These are phyloP conservation scores for Troides aeacus DNA, from an alignment of 2,888 invertebrate genomes.

Conservation along the genomic window DNA sequence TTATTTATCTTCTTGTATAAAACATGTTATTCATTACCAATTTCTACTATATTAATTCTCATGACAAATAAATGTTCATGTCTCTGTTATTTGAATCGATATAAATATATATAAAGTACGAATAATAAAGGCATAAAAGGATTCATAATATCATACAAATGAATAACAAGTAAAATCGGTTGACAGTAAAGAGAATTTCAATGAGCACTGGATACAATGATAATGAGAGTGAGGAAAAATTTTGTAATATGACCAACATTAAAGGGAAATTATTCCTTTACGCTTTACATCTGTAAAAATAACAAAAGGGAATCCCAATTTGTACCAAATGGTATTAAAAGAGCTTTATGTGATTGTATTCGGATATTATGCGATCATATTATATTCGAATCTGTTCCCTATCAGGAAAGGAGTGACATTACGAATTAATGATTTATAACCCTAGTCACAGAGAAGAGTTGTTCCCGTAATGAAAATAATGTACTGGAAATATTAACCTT, in stretches of 20 bases:
- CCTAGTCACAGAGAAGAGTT: not conserved
- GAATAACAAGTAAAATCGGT: not conserved
- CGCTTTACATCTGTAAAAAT: not conserved
- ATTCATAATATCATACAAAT: not conserved
- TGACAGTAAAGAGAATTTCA: conserved; percentile 11
- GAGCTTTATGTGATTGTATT: not conserved
- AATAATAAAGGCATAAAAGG: not conserved
- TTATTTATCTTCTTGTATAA: no score
- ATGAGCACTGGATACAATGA: not conserved
- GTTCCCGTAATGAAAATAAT: not conserved
- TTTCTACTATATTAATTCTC: not conserved
- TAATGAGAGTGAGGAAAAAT: conserved; percentile 6
- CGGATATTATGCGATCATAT: not conserved
- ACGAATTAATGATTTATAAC: not conserved
- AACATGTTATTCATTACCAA: not conserved
- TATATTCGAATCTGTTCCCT: not conserved
- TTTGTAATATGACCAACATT: not conserved
- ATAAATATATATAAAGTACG: no score
- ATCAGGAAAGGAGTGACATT: not conserved
- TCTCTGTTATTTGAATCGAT: not conserved
- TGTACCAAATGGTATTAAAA: not conserved
- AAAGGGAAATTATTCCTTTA: conserved; percentile 6
- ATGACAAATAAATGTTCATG: no score
- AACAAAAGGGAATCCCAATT: not conserved
- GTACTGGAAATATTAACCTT: not conserved